Evolutionary conservation across 2,113 vertebrate genomes (phyloP), one percentile per base, ranked within the genome.

Genomic region (Spheniscus mendiculus): DNA sequence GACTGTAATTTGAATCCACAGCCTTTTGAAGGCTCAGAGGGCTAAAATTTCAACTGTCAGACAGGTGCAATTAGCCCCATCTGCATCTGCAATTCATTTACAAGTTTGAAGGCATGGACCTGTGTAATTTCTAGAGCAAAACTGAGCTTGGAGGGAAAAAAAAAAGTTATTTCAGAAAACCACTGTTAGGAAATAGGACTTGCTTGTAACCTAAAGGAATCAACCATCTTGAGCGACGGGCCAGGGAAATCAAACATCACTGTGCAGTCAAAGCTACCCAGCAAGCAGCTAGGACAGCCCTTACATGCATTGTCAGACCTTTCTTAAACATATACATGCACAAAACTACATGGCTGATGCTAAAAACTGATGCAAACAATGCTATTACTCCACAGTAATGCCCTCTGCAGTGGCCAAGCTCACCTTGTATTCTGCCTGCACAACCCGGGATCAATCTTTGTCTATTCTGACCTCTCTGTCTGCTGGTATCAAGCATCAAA

Each of bases 71-170:
- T 89, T 91, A 87, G 81, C 34, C 40, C 55, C 44, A 58, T 52
- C 55, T 89, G 77, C 38, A 95, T 45, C 72, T 56, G 69, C 58
- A 89, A 56, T 61, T 87, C 44, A 59, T 77, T 89, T 73, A 81
- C 29, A 47, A 14, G 14, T 76, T 62, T 34, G 49, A 77, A 71
- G 84, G 77, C 34, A 17, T 7, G 20, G 49, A 27, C 27, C 12
- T 23, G 15, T 30, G 44, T 55, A 17, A 83, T 83, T 87, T 72
- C 53, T 63, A 59, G 32, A 45, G 49, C 52, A 87, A 91, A 94
- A 76, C 14, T 15, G 27, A 67, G n/a, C 40, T 40, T 12, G 47
- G 52, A 45, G 44, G 50, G 29, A 11, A 21, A 44, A 20, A 27
- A 18, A 17, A 61, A 32, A 15, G 34, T 30, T 11, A n/a, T 49